Conservation (phyloP, 2,888 invertebrate genomes). For the Anarsia innoxiella region DNA sequence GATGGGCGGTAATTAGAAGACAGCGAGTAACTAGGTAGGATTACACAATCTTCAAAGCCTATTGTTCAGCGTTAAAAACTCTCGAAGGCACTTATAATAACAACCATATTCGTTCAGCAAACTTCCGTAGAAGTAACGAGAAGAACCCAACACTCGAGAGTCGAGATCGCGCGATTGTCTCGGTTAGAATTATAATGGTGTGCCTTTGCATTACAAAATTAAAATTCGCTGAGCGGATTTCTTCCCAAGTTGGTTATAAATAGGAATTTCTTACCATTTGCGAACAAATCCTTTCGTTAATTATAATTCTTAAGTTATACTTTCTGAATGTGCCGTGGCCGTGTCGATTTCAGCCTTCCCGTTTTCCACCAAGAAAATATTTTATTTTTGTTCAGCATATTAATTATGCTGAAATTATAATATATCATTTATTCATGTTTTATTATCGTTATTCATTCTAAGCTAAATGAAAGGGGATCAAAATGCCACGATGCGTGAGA, state of each 20-base stretch:
- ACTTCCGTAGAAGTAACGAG: too few species aligned
- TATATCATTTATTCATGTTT: too few species aligned
- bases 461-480: too few species aligned
- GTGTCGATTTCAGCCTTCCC: too few species aligned
- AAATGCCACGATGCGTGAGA: background rate
- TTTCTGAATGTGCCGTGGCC: too few species aligned
- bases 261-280: conserved; percentile 49
- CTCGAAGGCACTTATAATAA: too few species aligned
- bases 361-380: too few species aligned
- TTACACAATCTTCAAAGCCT: background rate
- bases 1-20: too few species aligned
- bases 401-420: too few species aligned
- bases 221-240: conserved; percentile 53
- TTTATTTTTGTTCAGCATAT: too few species aligned
- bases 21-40: background rate
- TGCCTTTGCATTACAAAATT: conserved; percentile 48
- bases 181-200: conserved; percentile 35
- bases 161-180: conserved; percentile 35
- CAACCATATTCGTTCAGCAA: too few species aligned
- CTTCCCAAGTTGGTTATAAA: conserved; percentile 43
- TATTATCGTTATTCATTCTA: too few species aligned
- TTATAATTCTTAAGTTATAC: conserved; percentile 39
- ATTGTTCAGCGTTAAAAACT: background rate
- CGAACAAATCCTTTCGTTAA: conserved; percentile 54
- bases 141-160: background rate